These are phyloP conservation scores for Folsomia manolachei DNA, from an alignment of 2,888 invertebrate species.

Conservation along the genomic window DNA sequence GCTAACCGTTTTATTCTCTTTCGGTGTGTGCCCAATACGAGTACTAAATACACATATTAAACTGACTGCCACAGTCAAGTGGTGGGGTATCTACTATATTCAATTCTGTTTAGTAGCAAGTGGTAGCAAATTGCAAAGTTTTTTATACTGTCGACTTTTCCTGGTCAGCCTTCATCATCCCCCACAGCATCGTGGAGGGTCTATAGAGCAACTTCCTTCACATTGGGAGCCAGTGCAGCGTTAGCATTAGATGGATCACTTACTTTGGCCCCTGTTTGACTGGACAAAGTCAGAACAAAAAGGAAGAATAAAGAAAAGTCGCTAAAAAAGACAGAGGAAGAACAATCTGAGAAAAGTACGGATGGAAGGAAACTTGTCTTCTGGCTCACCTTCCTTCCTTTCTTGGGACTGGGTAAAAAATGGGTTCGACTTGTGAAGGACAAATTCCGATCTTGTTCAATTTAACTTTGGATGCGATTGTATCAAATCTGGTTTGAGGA, in stretches of 20 bases:
- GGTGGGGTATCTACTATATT: too few relatives aligned
- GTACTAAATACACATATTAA: neutral
- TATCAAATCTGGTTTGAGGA: neutral
- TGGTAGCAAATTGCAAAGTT: neutral
- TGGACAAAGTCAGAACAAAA: neutral
- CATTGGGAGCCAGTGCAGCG: too few relatives aligned
- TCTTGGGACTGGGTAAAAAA: neutral
- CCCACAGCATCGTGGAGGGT: too few relatives aligned
- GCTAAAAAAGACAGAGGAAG: neutral
- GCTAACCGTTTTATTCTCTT: neutral
- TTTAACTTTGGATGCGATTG: neutral
- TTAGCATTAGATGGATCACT: neutral
- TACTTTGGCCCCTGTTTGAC: neutral
- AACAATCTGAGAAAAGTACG: neutral
- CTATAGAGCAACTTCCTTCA: too few relatives aligned
- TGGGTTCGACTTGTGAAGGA: too few relatives aligned
- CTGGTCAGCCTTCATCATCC: too few relatives aligned
- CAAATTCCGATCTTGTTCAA: conserved; percentile 13
- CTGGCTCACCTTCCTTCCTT: conserved; percentile 1
- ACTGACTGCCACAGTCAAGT: too few relatives aligned
- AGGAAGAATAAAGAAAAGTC: neutral
- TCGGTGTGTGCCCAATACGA: neutral
- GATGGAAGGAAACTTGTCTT: neutral
- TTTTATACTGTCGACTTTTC: neutral
- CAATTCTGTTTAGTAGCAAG: too few relatives aligned